phyloP scores from a whole-genome alignment of 1,140 invertebrate genomes.

The Prorops nasuta region DNA sequence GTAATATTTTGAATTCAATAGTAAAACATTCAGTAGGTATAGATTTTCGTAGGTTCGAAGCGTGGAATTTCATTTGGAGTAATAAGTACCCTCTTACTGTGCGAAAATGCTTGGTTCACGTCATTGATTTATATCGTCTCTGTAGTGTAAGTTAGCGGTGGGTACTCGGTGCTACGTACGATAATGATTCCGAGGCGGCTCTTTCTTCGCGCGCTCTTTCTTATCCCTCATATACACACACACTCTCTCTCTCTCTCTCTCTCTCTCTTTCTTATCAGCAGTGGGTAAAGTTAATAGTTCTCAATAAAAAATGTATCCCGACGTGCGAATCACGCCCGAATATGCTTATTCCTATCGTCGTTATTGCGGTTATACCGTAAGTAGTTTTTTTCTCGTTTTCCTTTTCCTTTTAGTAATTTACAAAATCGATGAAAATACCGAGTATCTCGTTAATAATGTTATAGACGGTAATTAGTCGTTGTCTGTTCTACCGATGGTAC shows the following conservation, averaged over 20 bases:
- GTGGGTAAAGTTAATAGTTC: constrained; percentile 20
- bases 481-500: constrained; percentile 34
- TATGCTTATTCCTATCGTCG: constrained; percentile 27
- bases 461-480: constrained; percentile 45
- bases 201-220: constrained; percentile 2
- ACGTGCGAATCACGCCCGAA: constrained; percentile 17
- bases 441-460: constrained; percentile 31
- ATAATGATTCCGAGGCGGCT: neutral
- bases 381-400: constrained; percentile 5
- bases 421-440: constrained; percentile 28
- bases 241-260: neutral
- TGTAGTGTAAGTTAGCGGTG: constrained; percentile 12
- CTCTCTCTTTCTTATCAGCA: too few species aligned
- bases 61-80: constrained; percentile 19
- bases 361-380: constrained; percentile 25
- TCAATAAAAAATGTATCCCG: constrained; percentile 28
- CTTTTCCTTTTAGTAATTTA: constrained; percentile 12
- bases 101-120: constrained; percentile 9
- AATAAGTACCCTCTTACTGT: constrained; percentile 21
- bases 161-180: constrained; percentile 8
- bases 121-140: constrained; percentile 2
- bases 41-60: constrained; percentile 32
- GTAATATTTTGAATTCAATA: constrained; percentile 44
- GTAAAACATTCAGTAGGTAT: constrained; percentile 45
- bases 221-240: neutral